phyloP scores from a whole-genome alignment of 2,113 vertebrate species.

The Dolichotis patagonum region DNA sequence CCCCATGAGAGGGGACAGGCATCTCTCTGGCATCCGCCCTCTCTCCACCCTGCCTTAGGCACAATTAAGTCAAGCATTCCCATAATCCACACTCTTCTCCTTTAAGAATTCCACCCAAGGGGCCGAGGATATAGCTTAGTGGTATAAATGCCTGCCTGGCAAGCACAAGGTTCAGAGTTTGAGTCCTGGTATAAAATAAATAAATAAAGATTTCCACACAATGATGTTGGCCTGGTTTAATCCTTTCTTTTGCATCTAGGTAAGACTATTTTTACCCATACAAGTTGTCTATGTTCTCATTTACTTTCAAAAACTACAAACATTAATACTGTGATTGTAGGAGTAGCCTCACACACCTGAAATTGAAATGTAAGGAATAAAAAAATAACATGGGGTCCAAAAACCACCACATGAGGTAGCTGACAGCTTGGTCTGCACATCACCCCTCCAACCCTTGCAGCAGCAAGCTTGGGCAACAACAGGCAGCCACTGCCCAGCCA shows the following conservation, averaged over 20 bases:
- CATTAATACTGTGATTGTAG: background rate
- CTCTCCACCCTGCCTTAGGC: background rate
- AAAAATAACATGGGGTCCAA: background rate
- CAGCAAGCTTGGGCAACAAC: background rate
- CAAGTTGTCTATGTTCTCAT: background rate
- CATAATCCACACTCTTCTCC: background rate
- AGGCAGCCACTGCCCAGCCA: background rate
- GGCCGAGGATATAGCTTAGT: too few relatives aligned
- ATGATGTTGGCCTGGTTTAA: background rate
- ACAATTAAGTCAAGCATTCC: background rate
- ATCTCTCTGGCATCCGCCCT: background rate
- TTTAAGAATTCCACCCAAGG: background rate
- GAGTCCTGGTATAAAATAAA: too few relatives aligned
- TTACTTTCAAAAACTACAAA: slow-evolving; percentile 50
- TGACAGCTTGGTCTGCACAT: background rate
- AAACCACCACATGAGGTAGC: background rate
- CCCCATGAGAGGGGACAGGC: background rate
- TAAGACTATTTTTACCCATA: background rate
- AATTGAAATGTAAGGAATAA: slow-evolving; percentile 53
- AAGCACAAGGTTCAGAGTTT: too few relatives aligned
- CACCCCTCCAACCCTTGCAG: background rate
- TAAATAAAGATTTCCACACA: background rate
- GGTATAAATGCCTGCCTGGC: too few relatives aligned
- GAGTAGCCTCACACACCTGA: background rate
- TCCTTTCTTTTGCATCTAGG: slow-evolving; percentile 29